Evolutionary conservation across 2,888 invertebrate species (phyloP).

Genomic region (Eutolmus rufibarbis): DNA sequence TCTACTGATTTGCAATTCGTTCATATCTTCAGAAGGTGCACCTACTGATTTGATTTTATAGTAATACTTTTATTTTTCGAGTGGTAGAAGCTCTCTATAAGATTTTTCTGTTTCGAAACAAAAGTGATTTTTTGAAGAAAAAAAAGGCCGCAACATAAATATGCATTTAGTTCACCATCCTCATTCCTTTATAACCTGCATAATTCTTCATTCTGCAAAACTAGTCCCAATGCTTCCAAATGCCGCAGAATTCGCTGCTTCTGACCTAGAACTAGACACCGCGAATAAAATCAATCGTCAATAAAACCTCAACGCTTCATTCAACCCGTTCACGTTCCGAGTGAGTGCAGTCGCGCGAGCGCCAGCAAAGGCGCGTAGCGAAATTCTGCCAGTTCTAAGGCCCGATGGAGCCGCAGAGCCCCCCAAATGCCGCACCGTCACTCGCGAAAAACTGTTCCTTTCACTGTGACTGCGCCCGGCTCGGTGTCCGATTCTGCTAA

Average conservation of each 20-base stretch:
- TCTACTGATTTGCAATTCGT: not conserved
- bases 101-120: not conserved
- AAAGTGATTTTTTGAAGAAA: not conserved
- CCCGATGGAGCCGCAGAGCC: not conserved
- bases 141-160: not conserved
- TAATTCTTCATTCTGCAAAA: not conserved
- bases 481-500: not conserved
- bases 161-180: not conserved
- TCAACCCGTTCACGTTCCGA: not conserved
- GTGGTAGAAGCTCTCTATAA: not conserved
- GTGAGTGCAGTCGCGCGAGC: not conserved
- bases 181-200: not conserved
- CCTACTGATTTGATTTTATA: not conserved
- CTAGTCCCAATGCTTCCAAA: not conserved
- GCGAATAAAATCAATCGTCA: not conserved
- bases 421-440: not conserved
- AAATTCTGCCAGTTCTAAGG: not conserved
- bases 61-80: not conserved
- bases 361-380: not conserved
- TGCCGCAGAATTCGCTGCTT: not conserved
- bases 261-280: not conserved
- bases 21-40: not conserved
- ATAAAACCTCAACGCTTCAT: not conserved
- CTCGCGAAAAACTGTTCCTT: conserved; percentile 8
- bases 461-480: not conserved